phyloP scores from a whole-genome alignment of 2,888 invertebrate genomes.

The Erannis defoliaria region DNA sequence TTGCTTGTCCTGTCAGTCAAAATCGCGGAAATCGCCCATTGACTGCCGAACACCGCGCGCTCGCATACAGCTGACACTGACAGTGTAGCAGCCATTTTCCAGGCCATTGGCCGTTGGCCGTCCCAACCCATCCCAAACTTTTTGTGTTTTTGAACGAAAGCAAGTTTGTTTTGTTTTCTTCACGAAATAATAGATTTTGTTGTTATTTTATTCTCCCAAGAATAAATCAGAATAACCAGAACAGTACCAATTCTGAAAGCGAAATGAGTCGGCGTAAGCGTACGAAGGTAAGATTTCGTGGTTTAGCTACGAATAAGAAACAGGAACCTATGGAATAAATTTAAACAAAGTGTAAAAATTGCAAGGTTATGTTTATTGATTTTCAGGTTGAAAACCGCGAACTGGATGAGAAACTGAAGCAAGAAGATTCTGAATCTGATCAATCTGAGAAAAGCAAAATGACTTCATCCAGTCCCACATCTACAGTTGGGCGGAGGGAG shows the following conservation, averaged over 20 bases:
- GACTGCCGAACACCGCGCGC: no score
- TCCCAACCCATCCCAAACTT: no score
- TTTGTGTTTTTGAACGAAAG: background rate
- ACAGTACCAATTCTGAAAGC: slow-evolving; percentile 16
- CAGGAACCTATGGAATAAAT: background rate
- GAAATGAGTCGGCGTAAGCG: slow-evolving; percentile 88
- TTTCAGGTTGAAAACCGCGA: slow-evolving; percentile 83
- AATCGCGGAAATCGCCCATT: no score
- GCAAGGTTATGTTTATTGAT: slow-evolving; percentile 87
- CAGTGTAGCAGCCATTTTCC: no score
- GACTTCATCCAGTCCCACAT: slow-evolving; percentile 85
- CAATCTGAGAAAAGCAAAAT: slow-evolving; percentile 88
- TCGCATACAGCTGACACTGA: no score
- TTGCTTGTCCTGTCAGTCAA: no score
- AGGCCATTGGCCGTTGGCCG: no score
- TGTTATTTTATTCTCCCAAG: slow-evolving; percentile 14
- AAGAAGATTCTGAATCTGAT: slow-evolving; percentile 88
- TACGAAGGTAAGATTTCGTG: slow-evolving; percentile 71
- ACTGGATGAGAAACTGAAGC: slow-evolving; percentile 89
- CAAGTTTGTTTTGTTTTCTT: slow-evolving; percentile 45
- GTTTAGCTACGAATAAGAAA: background rate
- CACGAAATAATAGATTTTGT: slow-evolving; percentile 15
- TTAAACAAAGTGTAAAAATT: background rate
- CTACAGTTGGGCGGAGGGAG: slow-evolving; percentile 79
- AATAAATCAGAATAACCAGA: slow-evolving; percentile 18